Evolutionary conservation across 2,888 invertebrate species (phyloP), one percentile per base, ranked within the genome.

Genomic region (Callosobruchus maculatus): DNA sequence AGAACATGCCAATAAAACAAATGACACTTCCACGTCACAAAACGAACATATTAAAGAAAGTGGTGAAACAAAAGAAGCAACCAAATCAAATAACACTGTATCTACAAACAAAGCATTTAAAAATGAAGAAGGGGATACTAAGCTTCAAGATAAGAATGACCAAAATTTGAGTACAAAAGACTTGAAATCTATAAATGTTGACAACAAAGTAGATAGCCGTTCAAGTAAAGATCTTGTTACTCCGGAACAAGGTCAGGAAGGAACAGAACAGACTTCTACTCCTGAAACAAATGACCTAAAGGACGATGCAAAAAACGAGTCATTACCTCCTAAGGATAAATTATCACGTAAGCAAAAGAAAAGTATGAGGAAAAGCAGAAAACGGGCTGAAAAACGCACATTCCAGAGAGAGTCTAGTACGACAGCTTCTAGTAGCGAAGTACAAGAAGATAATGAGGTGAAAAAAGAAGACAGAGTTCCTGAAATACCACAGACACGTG

Each of bases 391-490:
- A 66, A 80, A 79, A 73, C 75, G 75, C 71, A 77, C 77, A 13
- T 73, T 74, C 67, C 72, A 79, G 2, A 77, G 81, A 71, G 80
- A 77, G 70, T 78, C 81, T n/a, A 83, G 82, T 71, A 82, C 80
- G 0, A 83, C 81, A 26, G 82, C 79, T 69, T 82, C 82, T 0
- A 81, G 79, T 70, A 82, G 82, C 74, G 83, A 82, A 70, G 73
- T 77, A 70, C 77, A 77, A 70, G 80, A 80, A 49, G 73, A 77
- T 21, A 21, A 67, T 31, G 74, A 76, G 22, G 71, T 26, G 13
- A 66, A 70, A 22, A 71, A 74, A 9, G 31, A 74, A 72, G 72
- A 74, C 26, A 70, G 13, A 18, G 73, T 22, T 5, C 49, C 49
- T 49, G 49, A 49, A 18, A 13, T 18, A 49, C 49, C 49, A 18